Percentiles rank a stretch among this genome's conserved stretches.
Evolutionary conservation across 1,140 invertebrate species (phyloP).

Genomic region (Euura saliciscinereae): DNA sequence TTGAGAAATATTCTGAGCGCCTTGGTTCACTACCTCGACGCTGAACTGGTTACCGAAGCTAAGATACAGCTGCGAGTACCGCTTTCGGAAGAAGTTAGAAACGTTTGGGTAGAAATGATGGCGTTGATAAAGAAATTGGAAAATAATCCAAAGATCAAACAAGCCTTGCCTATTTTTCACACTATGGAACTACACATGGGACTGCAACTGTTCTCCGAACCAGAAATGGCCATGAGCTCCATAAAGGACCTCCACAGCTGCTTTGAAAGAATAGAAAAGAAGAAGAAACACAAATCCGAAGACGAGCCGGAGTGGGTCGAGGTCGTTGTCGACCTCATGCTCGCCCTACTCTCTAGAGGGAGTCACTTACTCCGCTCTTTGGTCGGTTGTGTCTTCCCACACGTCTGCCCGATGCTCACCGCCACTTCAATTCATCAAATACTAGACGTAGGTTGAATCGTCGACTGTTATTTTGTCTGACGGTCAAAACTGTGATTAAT

Average conservation of each 20-base stretch:
- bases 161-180: constrained; percentile 62
- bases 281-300: constrained; percentile 40
- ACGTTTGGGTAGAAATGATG: constrained; percentile 68
- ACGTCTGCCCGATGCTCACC: constrained; percentile 74
- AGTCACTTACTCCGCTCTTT: constrained; percentile 71
- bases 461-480: constrained; percentile 10
- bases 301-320: constrained; percentile 78
- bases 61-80: constrained; percentile 53
- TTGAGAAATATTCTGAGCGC: constrained; percentile 63
- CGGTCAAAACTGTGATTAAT: constrained; percentile 4
- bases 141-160: constrained; percentile 49
- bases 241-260: constrained; percentile 74
- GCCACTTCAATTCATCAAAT: constrained; percentile 72
- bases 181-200: constrained; percentile 73
- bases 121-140: constrained; percentile 55
- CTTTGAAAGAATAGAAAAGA: constrained; percentile 66
- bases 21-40: constrained; percentile 63
- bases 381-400: constrained; percentile 73
- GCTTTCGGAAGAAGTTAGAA: constrained; percentile 60
- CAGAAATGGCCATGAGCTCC: constrained; percentile 69
- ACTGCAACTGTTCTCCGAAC: constrained; percentile 73
- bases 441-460: constrained; percentile 62
- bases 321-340: constrained; percentile 77
- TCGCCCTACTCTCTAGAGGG: constrained; percentile 74
- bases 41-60: constrained; percentile 56